Conservation (phyloP, 2,797 vertebrate species). For the Eptatretus atami region DNA sequence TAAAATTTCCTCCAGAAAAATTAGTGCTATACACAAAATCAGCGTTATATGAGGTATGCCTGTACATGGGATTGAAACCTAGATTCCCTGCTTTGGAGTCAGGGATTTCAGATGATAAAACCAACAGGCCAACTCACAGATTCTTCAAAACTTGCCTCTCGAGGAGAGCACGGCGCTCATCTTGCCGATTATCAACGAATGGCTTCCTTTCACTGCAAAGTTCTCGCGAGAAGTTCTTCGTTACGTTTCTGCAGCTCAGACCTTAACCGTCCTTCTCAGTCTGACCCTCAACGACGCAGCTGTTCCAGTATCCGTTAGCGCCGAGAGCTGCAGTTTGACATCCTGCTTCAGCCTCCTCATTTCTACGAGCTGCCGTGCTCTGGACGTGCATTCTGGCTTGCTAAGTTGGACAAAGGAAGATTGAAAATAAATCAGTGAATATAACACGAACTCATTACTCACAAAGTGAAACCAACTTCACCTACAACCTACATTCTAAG, state of each 20-base stretch:
- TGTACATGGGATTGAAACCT: background rate
- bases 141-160: conserved; percentile 29
- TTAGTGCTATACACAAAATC: too few relatives aligned
- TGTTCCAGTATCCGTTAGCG: conserved; percentile 68
- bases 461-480: too few relatives aligned
- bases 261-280: conserved; percentile 18
- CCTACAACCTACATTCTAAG: too few relatives aligned
- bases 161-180: conserved; percentile 58
- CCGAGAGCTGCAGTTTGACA: conserved; percentile 38
- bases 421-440: conserved; percentile 1
- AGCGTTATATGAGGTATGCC: too few relatives aligned
- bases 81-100: too few relatives aligned
- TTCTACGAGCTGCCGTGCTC: background rate
- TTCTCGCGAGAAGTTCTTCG: conserved; percentile 66
- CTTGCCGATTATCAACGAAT: conserved; percentile 89
- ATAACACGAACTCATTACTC: background rate
- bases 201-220: conserved; percentile 66
- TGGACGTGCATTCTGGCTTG: too few relatives aligned
- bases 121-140: too few relatives aligned
- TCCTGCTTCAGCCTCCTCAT: conserved; percentile 25
- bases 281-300: conserved; percentile 78
- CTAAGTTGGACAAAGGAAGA: conserved; percentile 8
- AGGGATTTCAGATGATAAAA: too few relatives aligned
- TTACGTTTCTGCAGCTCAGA: conserved; percentile 80
- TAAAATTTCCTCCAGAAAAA: too few relatives aligned